A percentile compares a stretch with the other conserved stretches of the same genome.
Conservation (phyloP, 2,888 invertebrate genomes). For the Pristionchus exspectatus region DNA sequence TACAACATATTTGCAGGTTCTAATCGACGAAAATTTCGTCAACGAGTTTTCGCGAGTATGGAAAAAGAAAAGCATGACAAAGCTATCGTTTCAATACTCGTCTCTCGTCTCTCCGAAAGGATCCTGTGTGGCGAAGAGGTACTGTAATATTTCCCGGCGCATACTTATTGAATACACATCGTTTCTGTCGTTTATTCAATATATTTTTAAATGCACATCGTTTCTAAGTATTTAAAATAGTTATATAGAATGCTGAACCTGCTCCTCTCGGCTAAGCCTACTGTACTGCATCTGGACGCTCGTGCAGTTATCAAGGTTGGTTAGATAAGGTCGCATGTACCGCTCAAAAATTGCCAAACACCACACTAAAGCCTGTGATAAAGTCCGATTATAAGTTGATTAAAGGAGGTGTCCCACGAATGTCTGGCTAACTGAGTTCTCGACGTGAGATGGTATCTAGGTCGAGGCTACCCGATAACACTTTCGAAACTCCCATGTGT, state of each 20-base stretch:
- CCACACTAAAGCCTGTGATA: too few relatives aligned
- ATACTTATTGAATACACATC: background rate
- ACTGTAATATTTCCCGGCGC: too few relatives aligned
- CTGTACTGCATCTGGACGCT: background rate
- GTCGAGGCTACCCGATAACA: too few relatives aligned
- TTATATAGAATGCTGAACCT: background rate
- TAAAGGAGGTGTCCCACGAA: too few relatives aligned
- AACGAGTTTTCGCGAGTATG: background rate
- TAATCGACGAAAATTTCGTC: background rate
- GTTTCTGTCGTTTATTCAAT: too few relatives aligned
- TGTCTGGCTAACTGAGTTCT: too few relatives aligned
- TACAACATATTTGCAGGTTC: background rate
- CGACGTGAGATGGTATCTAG: too few relatives aligned
- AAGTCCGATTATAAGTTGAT: too few relatives aligned
- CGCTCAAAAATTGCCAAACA: too few relatives aligned
- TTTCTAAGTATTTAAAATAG: too few relatives aligned
- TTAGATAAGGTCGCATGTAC: background rate
- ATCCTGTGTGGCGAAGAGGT: background rate
- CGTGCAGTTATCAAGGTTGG: background rate
- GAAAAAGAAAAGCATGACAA: background rate
- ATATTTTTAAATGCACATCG: too few relatives aligned
- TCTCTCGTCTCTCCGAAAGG: background rate
- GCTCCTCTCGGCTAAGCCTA: background rate
- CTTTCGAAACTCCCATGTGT: too few relatives aligned
- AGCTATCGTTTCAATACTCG: background rate